These are phyloP conservation scores for Champsocephalus esox DNA, from an alignment of 2,797 vertebrate species.

Conservation along the genomic window DNA sequence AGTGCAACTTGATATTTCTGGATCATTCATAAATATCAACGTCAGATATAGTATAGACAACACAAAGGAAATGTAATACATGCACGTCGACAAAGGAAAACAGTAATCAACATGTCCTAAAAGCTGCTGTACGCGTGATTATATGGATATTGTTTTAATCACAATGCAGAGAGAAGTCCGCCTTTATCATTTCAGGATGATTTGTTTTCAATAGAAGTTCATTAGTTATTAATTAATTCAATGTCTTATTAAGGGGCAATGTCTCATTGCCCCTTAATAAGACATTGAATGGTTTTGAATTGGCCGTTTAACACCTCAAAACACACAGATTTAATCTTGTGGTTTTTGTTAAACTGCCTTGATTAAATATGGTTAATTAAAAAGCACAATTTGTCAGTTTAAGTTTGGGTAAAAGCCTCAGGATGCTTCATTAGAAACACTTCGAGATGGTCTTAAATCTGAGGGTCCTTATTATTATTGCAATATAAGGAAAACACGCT, in stretches of 20 bases:
- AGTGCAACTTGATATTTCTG: constrained; percentile 53
- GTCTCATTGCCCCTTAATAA: background rate
- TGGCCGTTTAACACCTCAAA: background rate
- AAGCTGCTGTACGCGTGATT: constrained; percentile 7
- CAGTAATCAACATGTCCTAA: constrained; percentile 32
- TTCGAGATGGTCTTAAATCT: background rate
- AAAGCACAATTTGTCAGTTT: background rate
- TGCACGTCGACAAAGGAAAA: constrained; percentile 41
- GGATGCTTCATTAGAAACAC: background rate
- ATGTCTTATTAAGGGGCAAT: background rate
- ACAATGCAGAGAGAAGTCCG: constrained; percentile 18
- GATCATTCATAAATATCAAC: constrained; percentile 61
- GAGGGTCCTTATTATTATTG: too few relatives aligned
- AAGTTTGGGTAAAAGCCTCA: background rate
- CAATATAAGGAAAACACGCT: too few relatives aligned
- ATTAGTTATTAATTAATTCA: background rate
- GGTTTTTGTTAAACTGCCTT: background rate
- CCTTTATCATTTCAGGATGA: constrained; percentile 17
- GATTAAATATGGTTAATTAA: background rate
- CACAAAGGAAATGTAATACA: constrained; percentile 44
- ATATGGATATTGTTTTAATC: constrained; percentile 6
- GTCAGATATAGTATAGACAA: constrained; percentile 56
- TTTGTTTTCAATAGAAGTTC: constrained; percentile 14
- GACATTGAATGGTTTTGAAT: too few relatives aligned
- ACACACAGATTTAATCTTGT: background rate